Evolutionary conservation across 2,113 vertebrate species (phyloP), one percentile per base, ranked within the genome.

Genomic region (Takifugu flavidus): DNA sequence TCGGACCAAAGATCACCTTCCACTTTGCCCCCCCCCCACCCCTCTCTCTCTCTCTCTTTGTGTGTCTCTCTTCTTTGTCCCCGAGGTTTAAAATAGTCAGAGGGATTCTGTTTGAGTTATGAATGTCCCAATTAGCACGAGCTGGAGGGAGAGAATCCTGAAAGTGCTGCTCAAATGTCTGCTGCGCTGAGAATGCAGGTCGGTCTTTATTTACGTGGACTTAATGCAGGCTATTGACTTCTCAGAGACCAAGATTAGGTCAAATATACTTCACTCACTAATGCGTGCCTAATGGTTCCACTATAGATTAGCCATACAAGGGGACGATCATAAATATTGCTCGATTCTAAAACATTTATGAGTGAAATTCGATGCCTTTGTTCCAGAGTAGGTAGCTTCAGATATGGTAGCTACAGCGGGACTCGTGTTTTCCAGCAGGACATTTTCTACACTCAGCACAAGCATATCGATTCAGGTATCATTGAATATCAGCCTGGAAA

Each of bases 281-380:
- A 88, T 89, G 83, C 84, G 87, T 67, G 70, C 72, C 74, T 91
- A 91, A 91, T 89, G 83, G 82, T 56, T 85, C 69, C 70, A 56
- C 75, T 86, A 89, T 89, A 78, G 87, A 89, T 90, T 85, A 67
- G 69, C 79, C 70, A 86, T 87, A 83, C 89, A 86, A 82, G 67
- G 65, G 74, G 72, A 81, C 74, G 77, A 82, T 70, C 78, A 86
- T 89, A 82, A 87, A 87, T 87, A 86, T 69, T 79, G 72, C 72
- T 82, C 59, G 59, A 70, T 82, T 87, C 72, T 86, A 79, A 89
- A 89, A 88, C 77, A 88, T 88, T 87, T 82, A 87, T 88, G 81
- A 89, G 79, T 55, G 79, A 80, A 88, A 89, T 80, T 81, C 46
- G 14, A 74, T 79, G 80, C 65, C 45, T 65, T 58, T 29, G 70